Conservation (phyloP, 2,113 vertebrate genomes). For the Harpagus bidentatus region DNA sequence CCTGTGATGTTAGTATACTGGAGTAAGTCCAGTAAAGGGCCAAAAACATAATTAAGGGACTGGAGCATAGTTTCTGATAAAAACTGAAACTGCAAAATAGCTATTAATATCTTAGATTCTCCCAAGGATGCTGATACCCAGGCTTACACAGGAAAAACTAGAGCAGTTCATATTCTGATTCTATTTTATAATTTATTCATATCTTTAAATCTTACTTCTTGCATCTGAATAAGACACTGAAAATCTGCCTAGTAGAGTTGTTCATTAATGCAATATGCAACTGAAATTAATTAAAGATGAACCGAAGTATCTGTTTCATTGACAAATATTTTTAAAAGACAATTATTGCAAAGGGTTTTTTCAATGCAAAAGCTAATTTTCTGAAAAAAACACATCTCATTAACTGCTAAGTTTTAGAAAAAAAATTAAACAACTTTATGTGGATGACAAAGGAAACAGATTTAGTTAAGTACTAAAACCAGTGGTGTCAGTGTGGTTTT, state of each 20-base stretch:
- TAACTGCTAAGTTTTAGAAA: background rate
- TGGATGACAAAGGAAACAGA: background rate
- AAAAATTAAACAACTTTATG: background rate
- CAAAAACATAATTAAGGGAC: background rate
- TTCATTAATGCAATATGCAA: background rate
- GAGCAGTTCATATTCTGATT: background rate
- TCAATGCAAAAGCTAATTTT: background rate
- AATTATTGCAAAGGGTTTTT: background rate
- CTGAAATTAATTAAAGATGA: background rate
- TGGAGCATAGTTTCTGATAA: background rate
- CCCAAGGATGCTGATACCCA: background rate
- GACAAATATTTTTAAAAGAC: background rate
- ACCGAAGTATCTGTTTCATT: background rate
- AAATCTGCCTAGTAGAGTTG: background rate
- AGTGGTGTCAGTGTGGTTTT: background rate
- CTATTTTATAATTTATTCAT: background rate
- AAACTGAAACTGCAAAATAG: background rate
- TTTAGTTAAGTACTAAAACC: background rate
- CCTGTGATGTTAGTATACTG: background rate
- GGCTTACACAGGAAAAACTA: background rate
- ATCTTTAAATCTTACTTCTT: background rate
- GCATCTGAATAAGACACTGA: background rate
- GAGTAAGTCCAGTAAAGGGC: background rate
- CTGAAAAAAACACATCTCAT: background rate
- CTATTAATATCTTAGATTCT: background rate